Evolutionary conservation across 2,888 invertebrate species (phyloP).

Genomic region (Heliconius ethilla): DNA sequence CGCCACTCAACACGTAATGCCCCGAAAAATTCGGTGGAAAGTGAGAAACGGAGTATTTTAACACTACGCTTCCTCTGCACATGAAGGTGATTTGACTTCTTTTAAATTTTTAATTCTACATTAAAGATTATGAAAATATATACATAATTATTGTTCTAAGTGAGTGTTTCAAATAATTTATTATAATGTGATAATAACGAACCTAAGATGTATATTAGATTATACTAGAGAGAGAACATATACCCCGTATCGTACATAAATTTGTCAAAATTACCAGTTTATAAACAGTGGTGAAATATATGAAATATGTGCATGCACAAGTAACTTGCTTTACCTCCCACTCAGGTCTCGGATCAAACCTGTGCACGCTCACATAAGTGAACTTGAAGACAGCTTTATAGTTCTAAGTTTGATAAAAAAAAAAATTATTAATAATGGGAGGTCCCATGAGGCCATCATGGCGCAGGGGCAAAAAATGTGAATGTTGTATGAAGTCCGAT

Average conservation of each 20-base stretch:
- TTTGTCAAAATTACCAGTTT: conserved; percentile 17
- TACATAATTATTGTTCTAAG: not conserved
- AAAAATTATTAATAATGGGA: too few species aligned
- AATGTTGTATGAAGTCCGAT: too few species aligned
- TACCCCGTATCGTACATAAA: conserved; percentile 1
- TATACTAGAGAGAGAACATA: not conserved
- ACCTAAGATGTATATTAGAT: not conserved
- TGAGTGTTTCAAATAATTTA: not conserved
- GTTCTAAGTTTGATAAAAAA: not conserved
- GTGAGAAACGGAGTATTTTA: too few species aligned
- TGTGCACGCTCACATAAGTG: conserved; percentile 58
- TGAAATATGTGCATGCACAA: conserved; percentile 26
- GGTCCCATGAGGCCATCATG: too few species aligned
- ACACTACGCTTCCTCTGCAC: too few species aligned
- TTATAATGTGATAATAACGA: not conserved
- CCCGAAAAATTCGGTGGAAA: too few species aligned
- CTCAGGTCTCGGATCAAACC: conserved; percentile 50
- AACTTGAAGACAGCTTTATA: not conserved
- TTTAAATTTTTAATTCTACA: too few species aligned
- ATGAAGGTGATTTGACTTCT: too few species aligned
- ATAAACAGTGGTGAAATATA: conserved; percentile 22
- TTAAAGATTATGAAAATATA: too few species aligned
- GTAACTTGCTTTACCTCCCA: conserved; percentile 74
- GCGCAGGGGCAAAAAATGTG: too few species aligned
- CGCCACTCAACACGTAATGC: too few species aligned